Evolutionary conservation across 2,797 vertebrate species (phyloP).

Genomic region (Eidolon dupreanum): DNA sequence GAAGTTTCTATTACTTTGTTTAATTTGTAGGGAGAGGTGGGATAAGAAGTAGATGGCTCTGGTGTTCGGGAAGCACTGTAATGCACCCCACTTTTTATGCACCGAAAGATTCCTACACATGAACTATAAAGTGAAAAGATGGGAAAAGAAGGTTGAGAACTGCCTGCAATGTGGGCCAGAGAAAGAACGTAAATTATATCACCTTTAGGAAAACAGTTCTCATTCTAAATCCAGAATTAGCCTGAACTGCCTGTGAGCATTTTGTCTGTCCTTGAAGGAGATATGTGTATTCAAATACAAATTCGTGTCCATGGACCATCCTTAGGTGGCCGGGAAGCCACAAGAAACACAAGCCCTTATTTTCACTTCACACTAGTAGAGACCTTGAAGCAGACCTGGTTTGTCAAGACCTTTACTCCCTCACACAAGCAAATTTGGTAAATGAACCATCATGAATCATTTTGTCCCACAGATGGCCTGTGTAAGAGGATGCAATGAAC

Average conservation of each 20-base stretch:
- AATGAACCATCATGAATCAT: not conserved
- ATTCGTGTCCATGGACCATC: no score
- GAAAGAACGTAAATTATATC: not conserved
- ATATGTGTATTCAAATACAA: not conserved
- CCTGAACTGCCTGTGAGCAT: not conserved
- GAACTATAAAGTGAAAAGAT: not conserved
- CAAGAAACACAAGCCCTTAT: no score
- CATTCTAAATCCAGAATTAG: not conserved
- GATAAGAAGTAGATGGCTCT: not conserved
- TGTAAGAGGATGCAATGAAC: not conserved
- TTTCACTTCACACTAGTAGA: not conserved
- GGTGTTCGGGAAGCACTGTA: not conserved
- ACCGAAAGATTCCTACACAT: not conserved
- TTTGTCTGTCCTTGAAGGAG: not conserved
- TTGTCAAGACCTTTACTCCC: not conserved
- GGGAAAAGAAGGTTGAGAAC: not conserved
- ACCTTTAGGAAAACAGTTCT: not conserved
- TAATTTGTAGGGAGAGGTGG: not conserved
- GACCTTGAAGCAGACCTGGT: no score
- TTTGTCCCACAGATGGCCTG: not conserved
- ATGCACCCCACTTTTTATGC: no score
- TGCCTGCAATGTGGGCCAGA: no score
- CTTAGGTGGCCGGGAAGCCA: not conserved
- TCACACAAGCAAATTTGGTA: not conserved
- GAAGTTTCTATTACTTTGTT: not conserved